Base-by-base conservation (phyloP, 2,888 invertebrate species). In the Parapristionchus giblindavisi region DNA sequence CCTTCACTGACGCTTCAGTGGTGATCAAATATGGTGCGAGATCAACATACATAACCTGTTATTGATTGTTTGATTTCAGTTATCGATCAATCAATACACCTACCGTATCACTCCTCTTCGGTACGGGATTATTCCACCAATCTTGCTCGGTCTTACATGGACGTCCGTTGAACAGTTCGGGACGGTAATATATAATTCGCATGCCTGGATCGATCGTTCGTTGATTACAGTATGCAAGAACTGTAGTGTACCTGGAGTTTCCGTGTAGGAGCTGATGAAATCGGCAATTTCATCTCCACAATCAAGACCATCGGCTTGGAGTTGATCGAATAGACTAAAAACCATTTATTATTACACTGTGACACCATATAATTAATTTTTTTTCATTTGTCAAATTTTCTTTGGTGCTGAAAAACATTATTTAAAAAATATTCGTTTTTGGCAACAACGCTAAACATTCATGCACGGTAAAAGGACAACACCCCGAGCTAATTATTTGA, bases 241-340 rank as follows among this genome's bases (percentile, higher is more conserved):
- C 0, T 54, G 36, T 17, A 1, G 75, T 38, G 66, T 78, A 72
- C 78, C 76, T n/a, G 73, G 72, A 48, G 80, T 79, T 24, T 77
- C 77, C 21, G 84, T 61, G 32, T 77, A 79, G 21, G 78, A 63
- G 11, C 80, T 80, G 58, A 86, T 71, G 21, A 81, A 78, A 21
- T 75, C 63, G n/a, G 79, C 81, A 2, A 80, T 77, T 27, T 75
- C 79, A 27, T 85, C 81, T 17, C 86, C 86, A 76, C 86, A 86
- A 60, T 86, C 86, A 52, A 82, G 77, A 5, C 86, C 86, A 48
- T 86, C 86, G 3, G 83, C 80, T 14, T 79, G 78, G 17, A 80
- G 73, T 17, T 48, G 27, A 38, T 29, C 48, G 48, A 48, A 48
- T 1, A 48, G 32, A 11, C 65, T 65, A 32, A 4, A n/a, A n/a